Evolutionary conservation across 2,797 vertebrate species (phyloP), one percentile per base, ranked within the genome.

Genomic region (Choloepus didactylus): DNA sequence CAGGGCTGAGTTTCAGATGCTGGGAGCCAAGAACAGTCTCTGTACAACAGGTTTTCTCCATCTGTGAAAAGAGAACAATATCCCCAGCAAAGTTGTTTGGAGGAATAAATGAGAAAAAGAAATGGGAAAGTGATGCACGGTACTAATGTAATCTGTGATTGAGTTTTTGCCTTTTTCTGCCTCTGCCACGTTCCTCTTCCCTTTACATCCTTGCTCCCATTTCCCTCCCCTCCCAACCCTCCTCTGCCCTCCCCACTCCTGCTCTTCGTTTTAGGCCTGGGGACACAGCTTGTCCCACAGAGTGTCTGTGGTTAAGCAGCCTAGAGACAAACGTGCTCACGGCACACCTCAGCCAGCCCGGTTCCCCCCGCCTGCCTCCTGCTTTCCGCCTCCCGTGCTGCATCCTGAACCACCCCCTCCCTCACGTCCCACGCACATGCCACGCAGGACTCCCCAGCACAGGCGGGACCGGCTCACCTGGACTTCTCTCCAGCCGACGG

Each of bases 51-150:
- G 7, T 66, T 25, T 49, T 46, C 49, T 81, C 91, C 77, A 14
- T 38, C 92, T 95, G 73, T n/a, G 6, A 56, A 76, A 35, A 66
- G 23, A 87, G 54, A 84, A 41, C 46, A 4, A 3, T 0, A 6
- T 1, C 75, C n/a, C 31, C 10, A 9, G 44, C 59, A 29, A 10
- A 25, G 29, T 14, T 69, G 11, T 27, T 51, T 15, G 9, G 87
- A 59, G 67, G 49, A 46, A 31, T 27, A 35, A 46, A 41, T 29
- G 49, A 80, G 62, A 35, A 14, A 29, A 82, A 12, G 7, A 15
- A n/a, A 5, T 1, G 0, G 60, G 72, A 6, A 59, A n/a, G 51
- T 59, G 0, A 3, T 3, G 67, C 19, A 3, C 51, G 0, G 3
- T 3, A 31, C 31, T 3, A 2, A 2, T 18, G 23, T 3, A 1